Conservation (phyloP, 2,113 vertebrate species). For the Scophthalmus maximus region DNA sequence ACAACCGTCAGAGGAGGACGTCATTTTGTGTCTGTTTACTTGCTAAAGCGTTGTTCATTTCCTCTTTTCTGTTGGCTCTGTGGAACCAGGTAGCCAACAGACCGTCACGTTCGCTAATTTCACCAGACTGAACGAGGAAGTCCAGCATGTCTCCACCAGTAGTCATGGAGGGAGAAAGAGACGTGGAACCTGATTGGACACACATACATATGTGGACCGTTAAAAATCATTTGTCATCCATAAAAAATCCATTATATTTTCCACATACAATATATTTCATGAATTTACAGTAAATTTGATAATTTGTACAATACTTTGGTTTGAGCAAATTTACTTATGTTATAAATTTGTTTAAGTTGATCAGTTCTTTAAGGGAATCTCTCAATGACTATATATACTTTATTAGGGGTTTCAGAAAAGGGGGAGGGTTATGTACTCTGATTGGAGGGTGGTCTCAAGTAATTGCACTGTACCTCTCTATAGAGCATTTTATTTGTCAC, state of each 20-base stretch:
- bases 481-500: too few species aligned
- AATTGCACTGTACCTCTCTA: too few species aligned
- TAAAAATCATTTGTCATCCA: not conserved
- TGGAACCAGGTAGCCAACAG: conserved; percentile 87
- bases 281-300: too few species aligned
- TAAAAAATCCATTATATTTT: not conserved
- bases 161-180: conserved; percentile 53
- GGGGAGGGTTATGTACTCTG: too few species aligned
- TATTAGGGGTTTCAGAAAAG: too few species aligned
- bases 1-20: too few species aligned
- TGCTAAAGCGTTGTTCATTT: conserved; percentile 82
- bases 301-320: too few species aligned
- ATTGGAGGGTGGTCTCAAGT: too few species aligned
- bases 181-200: conserved; percentile 35
- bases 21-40: conserved; percentile 79
- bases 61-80: conserved; percentile 81
- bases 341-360: too few species aligned
- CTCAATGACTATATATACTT: too few species aligned
- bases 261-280: not conserved
- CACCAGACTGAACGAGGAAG: conserved; percentile 79
- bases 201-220: not conserved
- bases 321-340: too few species aligned
- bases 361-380: too few species aligned
- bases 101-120: conserved; percentile 80
- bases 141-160: conserved; percentile 86